Evolutionary conservation across 2,888 invertebrate genomes (phyloP).

Genomic region (Pristionchus maxplancki): DNA sequence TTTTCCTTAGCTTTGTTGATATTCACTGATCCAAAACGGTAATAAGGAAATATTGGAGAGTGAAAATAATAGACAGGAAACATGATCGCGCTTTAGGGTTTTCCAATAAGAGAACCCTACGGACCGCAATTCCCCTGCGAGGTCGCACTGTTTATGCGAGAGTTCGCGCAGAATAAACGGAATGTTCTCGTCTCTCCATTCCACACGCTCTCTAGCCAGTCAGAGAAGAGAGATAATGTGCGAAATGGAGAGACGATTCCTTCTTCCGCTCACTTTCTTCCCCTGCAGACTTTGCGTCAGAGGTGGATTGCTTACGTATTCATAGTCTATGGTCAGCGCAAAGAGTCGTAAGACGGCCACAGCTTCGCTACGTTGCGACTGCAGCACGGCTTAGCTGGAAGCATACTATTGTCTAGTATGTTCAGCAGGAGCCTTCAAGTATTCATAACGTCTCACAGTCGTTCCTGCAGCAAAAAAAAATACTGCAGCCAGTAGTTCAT

Average conservation of each 20-base stretch:
- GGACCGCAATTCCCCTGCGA: too few species aligned
- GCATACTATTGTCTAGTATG: neutral
- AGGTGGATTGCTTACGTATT: neutral
- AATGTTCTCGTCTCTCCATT: too few species aligned
- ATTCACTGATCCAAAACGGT: too few species aligned
- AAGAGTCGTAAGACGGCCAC: neutral
- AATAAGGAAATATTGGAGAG: too few species aligned
- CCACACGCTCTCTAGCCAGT: too few species aligned
- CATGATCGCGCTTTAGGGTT: too few species aligned
- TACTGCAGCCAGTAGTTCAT: neutral
- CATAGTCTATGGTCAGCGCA: too few species aligned
- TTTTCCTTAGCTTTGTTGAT: too few species aligned
- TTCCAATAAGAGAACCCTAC: too few species aligned
- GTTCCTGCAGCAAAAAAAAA: neutral
- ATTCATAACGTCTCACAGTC: neutral
- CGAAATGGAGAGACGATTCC: too few species aligned
- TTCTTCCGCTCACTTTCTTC: neutral
- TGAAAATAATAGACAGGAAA: too few species aligned
- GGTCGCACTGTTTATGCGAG: neutral
- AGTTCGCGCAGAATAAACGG: conserved; percentile 2
- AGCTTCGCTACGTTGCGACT: neutral
- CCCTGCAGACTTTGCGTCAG: neutral
- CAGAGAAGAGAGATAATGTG: too few species aligned
- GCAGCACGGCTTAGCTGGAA: neutral
- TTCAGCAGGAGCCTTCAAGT: neutral